These are phyloP conservation scores for Austrofundulus limnaeus DNA, from an alignment of 2,113 vertebrate species.

Conservation along the genomic window DNA sequence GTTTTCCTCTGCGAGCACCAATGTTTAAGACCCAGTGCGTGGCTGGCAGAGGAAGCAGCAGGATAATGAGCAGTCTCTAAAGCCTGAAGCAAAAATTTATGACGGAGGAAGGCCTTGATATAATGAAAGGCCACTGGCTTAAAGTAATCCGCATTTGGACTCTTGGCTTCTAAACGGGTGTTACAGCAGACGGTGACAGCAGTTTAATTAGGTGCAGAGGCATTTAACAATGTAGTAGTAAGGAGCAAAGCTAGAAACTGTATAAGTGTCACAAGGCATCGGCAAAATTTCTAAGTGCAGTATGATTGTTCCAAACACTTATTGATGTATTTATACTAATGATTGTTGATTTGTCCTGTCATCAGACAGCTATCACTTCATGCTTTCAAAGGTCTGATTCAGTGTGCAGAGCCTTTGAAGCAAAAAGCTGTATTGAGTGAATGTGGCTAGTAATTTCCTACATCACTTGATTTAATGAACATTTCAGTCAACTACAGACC, in stretches of 20 bases:
- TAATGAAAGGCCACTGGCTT: slow-evolving; percentile 61
- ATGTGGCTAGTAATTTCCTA: slow-evolving; percentile 40
- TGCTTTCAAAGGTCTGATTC: background rate
- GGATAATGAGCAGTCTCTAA: slow-evolving; percentile 60
- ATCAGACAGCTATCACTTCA: background rate
- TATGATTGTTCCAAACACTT: background rate
- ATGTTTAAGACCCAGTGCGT: slow-evolving; percentile 26
- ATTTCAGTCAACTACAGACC: slow-evolving; percentile 16
- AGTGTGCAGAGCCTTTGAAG: background rate
- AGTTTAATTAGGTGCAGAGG: slow-evolving; percentile 54
- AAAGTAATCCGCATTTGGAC: slow-evolving; percentile 60
- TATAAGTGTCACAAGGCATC: background rate
- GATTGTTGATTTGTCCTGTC: slow-evolving; percentile 7
- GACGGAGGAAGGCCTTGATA: slow-evolving; percentile 48
- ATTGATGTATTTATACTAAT: slow-evolving; percentile 20
- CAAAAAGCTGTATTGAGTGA: slow-evolving; percentile 12
- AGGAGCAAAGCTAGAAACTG: slow-evolving; percentile 26
- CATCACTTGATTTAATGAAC: slow-evolving; percentile 44
- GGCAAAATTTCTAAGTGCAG: background rate
- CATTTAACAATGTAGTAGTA: slow-evolving; percentile 19
- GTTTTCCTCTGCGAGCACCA: slow-evolving; percentile 9
- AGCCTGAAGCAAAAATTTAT: slow-evolving; percentile 54
- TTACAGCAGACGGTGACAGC: slow-evolving; percentile 30
- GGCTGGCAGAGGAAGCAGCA: slow-evolving; percentile 20
- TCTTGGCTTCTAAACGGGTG: slow-evolving; percentile 41